Percentiles rank a stretch among this genome's conserved stretches.
These are phyloP conservation scores for Cyprinodon brontotheroides DNA, from an alignment of 2,113 vertebrate species.

Conservation along the genomic window DNA sequence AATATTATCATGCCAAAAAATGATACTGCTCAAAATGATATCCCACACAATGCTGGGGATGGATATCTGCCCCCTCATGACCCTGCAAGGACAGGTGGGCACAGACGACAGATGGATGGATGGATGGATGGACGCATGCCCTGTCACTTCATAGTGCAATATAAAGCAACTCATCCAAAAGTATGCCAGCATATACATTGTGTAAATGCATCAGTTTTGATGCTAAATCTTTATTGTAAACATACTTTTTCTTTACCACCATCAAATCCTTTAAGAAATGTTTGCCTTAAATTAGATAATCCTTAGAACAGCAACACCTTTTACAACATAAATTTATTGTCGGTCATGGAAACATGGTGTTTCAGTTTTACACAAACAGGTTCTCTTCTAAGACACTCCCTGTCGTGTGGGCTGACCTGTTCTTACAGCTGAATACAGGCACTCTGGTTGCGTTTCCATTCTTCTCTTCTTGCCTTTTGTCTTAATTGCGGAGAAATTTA, in stretches of 20 bases:
- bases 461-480: constrained; percentile 7
- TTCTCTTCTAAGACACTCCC: neutral
- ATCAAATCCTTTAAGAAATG: neutral
- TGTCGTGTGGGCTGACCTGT: neutral
- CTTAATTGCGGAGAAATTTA: constrained; percentile 19
- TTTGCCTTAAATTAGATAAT: neutral
- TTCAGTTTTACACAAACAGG: accelerated
- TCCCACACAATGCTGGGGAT: neutral
- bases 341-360: neutral
- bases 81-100: no score
- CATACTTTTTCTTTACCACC: neutral
- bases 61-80: no score
- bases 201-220: neutral
- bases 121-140: no score
- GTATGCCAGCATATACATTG: neutral
- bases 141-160: neutral
- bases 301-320: neutral
- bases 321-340: neutral
- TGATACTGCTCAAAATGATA: no score
- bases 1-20: neutral
- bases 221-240: neutral
- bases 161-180: neutral
- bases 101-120: no score
- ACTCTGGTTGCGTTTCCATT: constrained; percentile 8
- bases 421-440: constrained; percentile 29